phyloP scores from a whole-genome alignment of 92 coral and sea anemone genomes.

The Epizoanthus illoricatus region DNA sequence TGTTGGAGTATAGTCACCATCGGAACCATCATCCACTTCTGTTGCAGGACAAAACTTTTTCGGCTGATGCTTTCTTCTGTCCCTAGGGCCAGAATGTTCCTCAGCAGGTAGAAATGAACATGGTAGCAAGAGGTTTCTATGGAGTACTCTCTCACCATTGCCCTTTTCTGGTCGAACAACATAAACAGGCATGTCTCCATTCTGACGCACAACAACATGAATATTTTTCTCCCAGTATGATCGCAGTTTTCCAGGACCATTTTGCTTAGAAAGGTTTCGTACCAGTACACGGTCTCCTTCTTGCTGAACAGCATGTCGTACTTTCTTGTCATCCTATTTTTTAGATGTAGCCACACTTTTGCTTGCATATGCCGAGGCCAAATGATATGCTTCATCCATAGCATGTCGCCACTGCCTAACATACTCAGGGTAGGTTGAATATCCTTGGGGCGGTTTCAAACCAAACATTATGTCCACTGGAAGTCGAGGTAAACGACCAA shows the following conservation, averaged over 20 bases:
- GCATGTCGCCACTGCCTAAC: constrained; percentile 61
- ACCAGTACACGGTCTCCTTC: constrained; percentile 58
- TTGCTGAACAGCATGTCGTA: constrained; percentile 40
- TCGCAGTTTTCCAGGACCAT: constrained; percentile 61
- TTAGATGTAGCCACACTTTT: constrained; percentile 39
- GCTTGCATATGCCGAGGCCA: constrained; percentile 45
- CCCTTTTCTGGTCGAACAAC: constrained; percentile 53
- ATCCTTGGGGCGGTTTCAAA: constrained; percentile 51
- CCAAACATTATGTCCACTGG: constrained; percentile 68
- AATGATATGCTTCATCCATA: constrained; percentile 60
- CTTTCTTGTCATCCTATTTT: constrained; percentile 53
- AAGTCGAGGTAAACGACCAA: constrained; percentile 57
- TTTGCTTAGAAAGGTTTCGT: constrained; percentile 46
- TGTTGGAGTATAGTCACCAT: constrained; percentile 5
- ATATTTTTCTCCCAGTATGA: constrained; percentile 61
- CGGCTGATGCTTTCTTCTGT: not conserved
- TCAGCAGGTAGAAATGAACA: constrained; percentile 19
- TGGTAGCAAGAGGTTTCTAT: constrained; percentile 21
- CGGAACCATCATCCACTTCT: not conserved
- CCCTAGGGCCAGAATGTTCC: constrained; percentile 9
- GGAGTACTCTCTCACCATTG: constrained; percentile 11
- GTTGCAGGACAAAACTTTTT: not conserved
- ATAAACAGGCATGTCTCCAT: constrained; percentile 60
- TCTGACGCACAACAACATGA: constrained; percentile 51
- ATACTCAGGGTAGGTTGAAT: constrained; percentile 62